A percentile compares a stretch with the other conserved stretches of the same genome.
Evolutionary conservation across 2,113 vertebrate genomes (phyloP).

Genomic region (Pelecanus crispus): DNA sequence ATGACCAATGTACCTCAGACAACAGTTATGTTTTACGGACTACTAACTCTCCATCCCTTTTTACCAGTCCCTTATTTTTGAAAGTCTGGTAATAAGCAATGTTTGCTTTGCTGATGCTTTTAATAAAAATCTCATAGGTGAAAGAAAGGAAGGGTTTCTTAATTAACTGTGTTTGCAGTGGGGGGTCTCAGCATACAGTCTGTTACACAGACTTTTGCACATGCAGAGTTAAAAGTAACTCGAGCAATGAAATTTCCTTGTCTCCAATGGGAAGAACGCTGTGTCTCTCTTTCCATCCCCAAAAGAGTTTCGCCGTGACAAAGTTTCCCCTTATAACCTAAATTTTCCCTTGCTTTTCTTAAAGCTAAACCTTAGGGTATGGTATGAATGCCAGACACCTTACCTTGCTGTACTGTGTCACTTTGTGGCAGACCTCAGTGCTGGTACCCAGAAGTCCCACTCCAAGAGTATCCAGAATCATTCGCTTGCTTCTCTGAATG

Average conservation of each 20-base stretch:
- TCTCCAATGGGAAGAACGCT: background rate
- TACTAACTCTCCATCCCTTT: background rate
- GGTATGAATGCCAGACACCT: background rate
- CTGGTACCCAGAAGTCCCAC: constrained; percentile 85
- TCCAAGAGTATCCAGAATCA: constrained; percentile 92
- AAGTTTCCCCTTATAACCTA: background rate
- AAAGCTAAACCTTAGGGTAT: background rate
- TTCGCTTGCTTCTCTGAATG: constrained; percentile 86
- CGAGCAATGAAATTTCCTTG: background rate
- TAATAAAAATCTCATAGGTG: background rate
- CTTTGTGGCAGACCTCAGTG: constrained; percentile 84
- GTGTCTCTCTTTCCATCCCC: background rate
- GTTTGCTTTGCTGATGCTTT: background rate
- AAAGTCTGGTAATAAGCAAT: background rate
- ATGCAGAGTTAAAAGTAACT: background rate
- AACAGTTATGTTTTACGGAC: background rate
- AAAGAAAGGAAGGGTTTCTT: background rate
- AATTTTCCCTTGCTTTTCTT: background rate
- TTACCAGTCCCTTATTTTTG: background rate
- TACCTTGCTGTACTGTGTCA: constrained; percentile 84
- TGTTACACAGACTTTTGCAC: background rate
- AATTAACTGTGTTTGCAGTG: background rate
- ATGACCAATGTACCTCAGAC: background rate
- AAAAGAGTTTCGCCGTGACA: background rate
- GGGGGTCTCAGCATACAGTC: background rate